These are phyloP conservation scores for Lampris incognitus DNA, from an alignment of 2,113 vertebrate genomes.

Conservation along the genomic window DNA sequence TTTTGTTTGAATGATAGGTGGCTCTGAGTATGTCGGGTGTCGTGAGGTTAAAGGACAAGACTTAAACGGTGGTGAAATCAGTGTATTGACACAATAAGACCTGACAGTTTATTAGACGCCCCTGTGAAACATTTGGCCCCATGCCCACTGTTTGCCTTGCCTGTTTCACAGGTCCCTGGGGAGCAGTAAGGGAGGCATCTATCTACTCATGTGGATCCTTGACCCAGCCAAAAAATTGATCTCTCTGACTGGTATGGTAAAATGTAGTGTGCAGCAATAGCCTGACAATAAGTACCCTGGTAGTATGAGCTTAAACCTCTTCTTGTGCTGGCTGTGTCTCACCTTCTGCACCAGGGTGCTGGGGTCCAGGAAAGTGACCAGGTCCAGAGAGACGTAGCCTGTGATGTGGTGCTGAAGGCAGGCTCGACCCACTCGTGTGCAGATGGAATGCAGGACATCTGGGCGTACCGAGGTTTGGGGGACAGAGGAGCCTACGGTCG, in stretches of 20 bases:
- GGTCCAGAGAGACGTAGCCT: conserved; percentile 87
- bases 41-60: conserved; percentile 80
- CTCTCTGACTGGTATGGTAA: conserved; percentile 55
- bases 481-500: conserved; percentile 81
- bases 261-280: conserved; percentile 32
- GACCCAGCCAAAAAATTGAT: conserved; percentile 72
- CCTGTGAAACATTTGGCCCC: conserved; percentile 74
- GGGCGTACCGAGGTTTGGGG: conserved; percentile 87
- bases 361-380: conserved; percentile 86
- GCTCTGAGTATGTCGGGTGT: conserved; percentile 61
- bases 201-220: conserved; percentile 70
- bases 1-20: conserved; percentile 71
- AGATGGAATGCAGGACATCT: conserved; percentile 80
- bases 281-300: conserved; percentile 19
- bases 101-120: conserved; percentile 86
- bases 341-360: conserved; percentile 87
- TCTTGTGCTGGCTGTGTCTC: conserved; percentile 10
- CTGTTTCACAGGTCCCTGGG: conserved; percentile 72
- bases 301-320: neutral
- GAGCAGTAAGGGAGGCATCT: conserved; percentile 69
- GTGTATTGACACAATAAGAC: conserved; percentile 85
- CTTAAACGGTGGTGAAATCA: conserved; percentile 81
- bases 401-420: conserved; percentile 83
- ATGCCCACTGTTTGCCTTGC: conserved; percentile 66
- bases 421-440: conserved; percentile 81